Evolutionary conservation across 1,140 invertebrate genomes (phyloP).

Genomic region (Pseudobourletiella spinata): DNA sequence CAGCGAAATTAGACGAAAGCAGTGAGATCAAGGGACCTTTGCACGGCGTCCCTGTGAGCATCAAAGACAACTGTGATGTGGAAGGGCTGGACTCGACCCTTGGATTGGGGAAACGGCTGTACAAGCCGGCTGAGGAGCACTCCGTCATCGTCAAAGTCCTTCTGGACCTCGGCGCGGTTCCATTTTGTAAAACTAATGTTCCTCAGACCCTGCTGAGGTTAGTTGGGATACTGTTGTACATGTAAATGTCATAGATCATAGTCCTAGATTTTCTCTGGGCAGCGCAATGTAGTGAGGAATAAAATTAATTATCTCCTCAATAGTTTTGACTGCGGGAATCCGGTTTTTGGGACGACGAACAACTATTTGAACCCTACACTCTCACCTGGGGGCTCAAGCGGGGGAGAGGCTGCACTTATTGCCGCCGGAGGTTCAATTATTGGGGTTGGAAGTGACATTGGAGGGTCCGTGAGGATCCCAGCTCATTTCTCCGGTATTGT

Average conservation of each 20-base stretch:
- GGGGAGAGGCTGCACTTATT: slow-evolving; percentile 39
- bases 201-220: slow-evolving; percentile 40
- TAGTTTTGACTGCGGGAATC: slow-evolving; percentile 36
- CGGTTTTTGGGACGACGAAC: slow-evolving; percentile 35
- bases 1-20: slow-evolving; percentile 37
- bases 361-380: slow-evolving; percentile 30
- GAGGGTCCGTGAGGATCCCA: slow-evolving; percentile 35
- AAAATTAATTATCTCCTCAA: neutral
- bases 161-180: slow-evolving; percentile 41
- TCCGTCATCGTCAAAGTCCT: slow-evolving; percentile 39
- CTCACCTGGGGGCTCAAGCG: slow-evolving; percentile 34
- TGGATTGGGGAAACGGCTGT: slow-evolving; percentile 37
- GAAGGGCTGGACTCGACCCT: slow-evolving; percentile 42
- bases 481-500: slow-evolving; percentile 32
- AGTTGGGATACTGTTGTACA: no score
- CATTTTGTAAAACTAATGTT: slow-evolving; percentile 46
- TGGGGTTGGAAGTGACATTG: slow-evolving; percentile 46
- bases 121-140: slow-evolving; percentile 38
- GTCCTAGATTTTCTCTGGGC: no score
- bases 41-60: slow-evolving; percentile 41
- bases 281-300: no score
- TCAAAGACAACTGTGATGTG: slow-evolving; percentile 40
- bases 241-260: no score
- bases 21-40: slow-evolving; percentile 36
- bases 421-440: slow-evolving; percentile 37